A percentile compares a stretch with the other conserved stretches of the same genome.
Conservation (phyloP, 30 jellyfish, hydroid and myxozoan genomes). For the Pseudorhiza aurosa region DNA sequence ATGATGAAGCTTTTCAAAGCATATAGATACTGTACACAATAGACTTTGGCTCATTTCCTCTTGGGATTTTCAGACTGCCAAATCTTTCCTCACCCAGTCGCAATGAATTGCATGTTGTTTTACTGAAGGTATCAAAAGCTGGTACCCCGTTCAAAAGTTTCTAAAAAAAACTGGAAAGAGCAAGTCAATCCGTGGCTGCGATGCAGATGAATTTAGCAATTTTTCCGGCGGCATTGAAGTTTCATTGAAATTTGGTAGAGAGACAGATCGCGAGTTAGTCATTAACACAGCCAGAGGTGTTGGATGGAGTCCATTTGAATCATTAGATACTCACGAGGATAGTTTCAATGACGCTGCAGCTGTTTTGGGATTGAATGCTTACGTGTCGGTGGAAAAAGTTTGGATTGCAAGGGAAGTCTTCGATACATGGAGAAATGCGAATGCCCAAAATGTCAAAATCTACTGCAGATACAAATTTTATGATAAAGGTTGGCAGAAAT, state of each 20-base stretch:
- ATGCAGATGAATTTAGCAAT: conserved; percentile 40
- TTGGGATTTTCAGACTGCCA: too few relatives aligned
- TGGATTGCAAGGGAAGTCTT: conserved; percentile 58
- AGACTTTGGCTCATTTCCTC: too few relatives aligned
- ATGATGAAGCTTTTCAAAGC: too few relatives aligned
- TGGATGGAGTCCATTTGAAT: conserved; percentile 84
- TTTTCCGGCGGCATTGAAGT: conserved; percentile 77
- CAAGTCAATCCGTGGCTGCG: neutral
- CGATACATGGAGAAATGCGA: conserved; percentile 7
- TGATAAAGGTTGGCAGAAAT: conserved; percentile 60
- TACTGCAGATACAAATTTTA: conserved; percentile 83
- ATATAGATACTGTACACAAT: too few relatives aligned
- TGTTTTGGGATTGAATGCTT: conserved; percentile 19
- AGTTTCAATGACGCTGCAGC: conserved; percentile 44
- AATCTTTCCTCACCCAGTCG: too few relatives aligned
- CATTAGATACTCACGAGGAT: conserved; percentile 68
- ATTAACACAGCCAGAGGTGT: conserved; percentile 69
- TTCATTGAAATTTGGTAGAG: conserved; percentile 55
- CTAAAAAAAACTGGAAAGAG: neutral
- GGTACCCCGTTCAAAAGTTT: conserved; percentile 52
- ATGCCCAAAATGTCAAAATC: conserved; percentile 9
- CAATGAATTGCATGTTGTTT: neutral
- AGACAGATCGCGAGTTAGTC: conserved; percentile 76
- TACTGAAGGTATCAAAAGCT: conserved; percentile 71
- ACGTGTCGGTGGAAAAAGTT: conserved; percentile 32